phyloP scores from a whole-genome alignment of 92 coral and sea anemone species.

The Epizoanthus scotinus region DNA sequence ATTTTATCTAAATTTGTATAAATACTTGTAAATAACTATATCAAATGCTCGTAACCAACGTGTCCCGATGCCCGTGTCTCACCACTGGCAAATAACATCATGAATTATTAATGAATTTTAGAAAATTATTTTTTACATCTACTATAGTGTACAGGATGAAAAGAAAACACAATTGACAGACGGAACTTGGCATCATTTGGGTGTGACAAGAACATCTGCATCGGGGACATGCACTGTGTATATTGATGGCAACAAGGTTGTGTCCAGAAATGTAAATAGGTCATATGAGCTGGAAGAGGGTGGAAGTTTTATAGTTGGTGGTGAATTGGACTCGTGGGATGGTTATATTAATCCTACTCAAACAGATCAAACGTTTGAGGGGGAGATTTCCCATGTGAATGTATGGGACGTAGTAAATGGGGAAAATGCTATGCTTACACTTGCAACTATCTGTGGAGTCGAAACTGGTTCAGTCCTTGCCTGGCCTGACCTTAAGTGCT shows the following conservation, averaged over 20 bases:
- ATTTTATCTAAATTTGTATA: too few species aligned
- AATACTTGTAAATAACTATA: too few species aligned
- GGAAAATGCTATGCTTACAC: neutral
- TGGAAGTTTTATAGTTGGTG: neutral
- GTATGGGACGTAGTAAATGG: neutral
- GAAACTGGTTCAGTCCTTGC: slow-evolving; percentile 12
- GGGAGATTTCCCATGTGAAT: slow-evolving; percentile 3
- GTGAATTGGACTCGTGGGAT: neutral
- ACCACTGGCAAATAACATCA: too few species aligned
- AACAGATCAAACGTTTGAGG: neutral
- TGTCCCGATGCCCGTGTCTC: too few species aligned
- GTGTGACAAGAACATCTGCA: neutral
- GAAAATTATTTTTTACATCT: too few species aligned
- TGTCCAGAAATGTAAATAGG: neutral
- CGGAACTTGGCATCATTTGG: neutral
- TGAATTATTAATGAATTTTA: too few species aligned
- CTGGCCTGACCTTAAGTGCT: neutral
- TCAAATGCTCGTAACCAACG: too few species aligned
- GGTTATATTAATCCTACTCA: neutral
- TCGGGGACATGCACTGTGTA: neutral
- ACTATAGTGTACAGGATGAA: too few species aligned
- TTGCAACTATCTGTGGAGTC: neutral
- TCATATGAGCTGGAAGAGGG: neutral
- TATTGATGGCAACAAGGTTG: neutral
- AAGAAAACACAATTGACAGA: neutral